Evolutionary conservation across 2,797 vertebrate genomes (phyloP).

Genomic region (Sebastes glaucus): DNA sequence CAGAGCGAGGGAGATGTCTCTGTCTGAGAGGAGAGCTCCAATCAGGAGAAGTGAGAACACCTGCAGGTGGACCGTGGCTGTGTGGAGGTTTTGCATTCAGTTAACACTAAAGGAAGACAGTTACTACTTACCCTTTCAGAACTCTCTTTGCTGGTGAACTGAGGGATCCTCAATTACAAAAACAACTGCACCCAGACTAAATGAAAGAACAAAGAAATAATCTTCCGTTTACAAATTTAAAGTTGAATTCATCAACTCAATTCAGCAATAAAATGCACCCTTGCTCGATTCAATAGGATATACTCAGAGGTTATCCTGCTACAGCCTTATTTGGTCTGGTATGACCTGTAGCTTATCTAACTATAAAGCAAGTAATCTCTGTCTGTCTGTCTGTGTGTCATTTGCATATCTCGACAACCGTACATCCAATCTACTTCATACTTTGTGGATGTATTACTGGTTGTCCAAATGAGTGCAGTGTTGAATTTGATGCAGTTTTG

Average conservation of each 20-base stretch:
- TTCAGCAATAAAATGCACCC: background rate
- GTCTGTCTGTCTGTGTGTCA: too few species aligned
- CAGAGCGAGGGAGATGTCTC: background rate
- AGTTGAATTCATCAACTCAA: background rate
- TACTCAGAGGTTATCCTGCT: background rate
- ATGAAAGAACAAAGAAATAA: background rate
- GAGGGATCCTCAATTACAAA: background rate
- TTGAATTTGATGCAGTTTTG: fast-evolving
- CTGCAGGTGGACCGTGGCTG: background rate
- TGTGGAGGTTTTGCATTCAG: background rate
- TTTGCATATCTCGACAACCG: too few species aligned
- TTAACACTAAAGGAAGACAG: background rate
- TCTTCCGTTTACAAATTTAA: background rate
- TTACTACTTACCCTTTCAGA: background rate
- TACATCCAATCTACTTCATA: too few species aligned
- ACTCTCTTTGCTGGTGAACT: background rate
- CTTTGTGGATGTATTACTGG: too few species aligned
- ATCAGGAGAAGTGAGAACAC: background rate
- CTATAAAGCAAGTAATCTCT: too few species aligned
- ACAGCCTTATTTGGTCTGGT: background rate
- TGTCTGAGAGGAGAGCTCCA: background rate
- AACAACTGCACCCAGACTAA: background rate
- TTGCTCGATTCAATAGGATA: background rate
- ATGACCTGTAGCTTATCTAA: too few species aligned
- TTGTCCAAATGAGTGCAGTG: fast-evolving